Conservation (phyloP, 2,797 vertebrate genomes). For the Somateria mollissima region DNA sequence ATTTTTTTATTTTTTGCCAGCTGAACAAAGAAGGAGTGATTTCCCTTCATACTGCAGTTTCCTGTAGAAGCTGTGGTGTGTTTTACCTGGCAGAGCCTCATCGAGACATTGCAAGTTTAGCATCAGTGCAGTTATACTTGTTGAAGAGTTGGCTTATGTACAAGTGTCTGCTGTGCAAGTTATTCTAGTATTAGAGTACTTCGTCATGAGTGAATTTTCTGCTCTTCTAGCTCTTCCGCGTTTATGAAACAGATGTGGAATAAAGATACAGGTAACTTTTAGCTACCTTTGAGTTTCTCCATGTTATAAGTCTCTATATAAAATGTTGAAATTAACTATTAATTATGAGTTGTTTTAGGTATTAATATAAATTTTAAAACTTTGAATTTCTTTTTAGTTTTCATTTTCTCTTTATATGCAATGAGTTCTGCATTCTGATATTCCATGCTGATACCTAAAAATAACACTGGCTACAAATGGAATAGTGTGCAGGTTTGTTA, state of each 20-base stretch:
- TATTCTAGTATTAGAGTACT: neutral
- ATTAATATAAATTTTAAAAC: neutral
- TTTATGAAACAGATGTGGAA: neutral
- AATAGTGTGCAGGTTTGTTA: neutral
- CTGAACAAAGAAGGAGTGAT: neutral
- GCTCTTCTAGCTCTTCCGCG: neutral
- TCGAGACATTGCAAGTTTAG: accelerated
- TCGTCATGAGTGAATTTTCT: neutral
- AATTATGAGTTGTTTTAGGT: neutral
- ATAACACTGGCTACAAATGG: neutral
- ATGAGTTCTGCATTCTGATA: neutral
- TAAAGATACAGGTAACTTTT: neutral
- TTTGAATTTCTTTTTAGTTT: neutral
- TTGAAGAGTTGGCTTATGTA: accelerated
- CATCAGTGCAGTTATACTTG: accelerated
- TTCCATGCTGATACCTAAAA: neutral
- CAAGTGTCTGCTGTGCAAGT: neutral
- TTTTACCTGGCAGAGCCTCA: accelerated
- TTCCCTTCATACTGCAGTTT: accelerated
- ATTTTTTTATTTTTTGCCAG: too few relatives aligned
- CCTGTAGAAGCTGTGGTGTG: neutral
- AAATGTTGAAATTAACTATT: neutral
- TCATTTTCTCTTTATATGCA: neutral
- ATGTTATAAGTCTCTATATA: neutral
- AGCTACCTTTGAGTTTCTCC: neutral